These are phyloP conservation scores for Chloebia gouldiae DNA, from an alignment of 2,113 vertebrate genomes.

Conservation along the genomic window DNA sequence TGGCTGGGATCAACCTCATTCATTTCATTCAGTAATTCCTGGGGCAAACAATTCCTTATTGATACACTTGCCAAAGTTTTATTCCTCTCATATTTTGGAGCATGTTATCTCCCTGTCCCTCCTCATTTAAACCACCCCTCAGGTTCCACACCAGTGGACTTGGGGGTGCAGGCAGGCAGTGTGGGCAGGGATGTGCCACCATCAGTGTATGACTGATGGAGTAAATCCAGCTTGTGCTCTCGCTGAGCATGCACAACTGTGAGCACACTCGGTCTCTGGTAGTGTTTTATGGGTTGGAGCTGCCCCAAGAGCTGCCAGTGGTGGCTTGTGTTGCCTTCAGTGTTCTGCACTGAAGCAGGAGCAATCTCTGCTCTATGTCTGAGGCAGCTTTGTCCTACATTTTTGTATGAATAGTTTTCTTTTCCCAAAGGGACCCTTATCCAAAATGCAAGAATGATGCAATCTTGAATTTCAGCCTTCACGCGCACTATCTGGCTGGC, in stretches of 20 bases:
- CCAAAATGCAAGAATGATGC: neutral
- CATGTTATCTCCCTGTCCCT: neutral
- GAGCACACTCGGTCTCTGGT: neutral
- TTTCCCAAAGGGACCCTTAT: neutral
- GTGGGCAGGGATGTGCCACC: neutral
- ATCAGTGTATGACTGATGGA: neutral
- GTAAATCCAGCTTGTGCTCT: neutral
- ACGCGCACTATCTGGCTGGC: accelerated
- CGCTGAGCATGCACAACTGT: neutral
- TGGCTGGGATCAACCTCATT: neutral
- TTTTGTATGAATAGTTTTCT: neutral
- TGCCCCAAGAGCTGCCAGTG: neutral
- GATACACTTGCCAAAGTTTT: neutral
- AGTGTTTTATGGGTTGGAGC: neutral
- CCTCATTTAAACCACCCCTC: neutral
- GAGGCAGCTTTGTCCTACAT: neutral
- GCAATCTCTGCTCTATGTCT: neutral
- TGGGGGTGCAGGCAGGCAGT: too few species aligned
- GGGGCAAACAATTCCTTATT: neutral
- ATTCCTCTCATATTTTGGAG: neutral
- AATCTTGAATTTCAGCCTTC: neutral
- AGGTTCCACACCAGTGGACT: neutral
- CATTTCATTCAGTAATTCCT: neutral
- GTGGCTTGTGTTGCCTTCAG: neutral
- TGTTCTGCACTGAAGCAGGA: neutral